A percentile compares a stretch with the other conserved stretches of the same genome.
phyloP scores from a whole-genome alignment of 2,888 invertebrate genomes.

The Acanthosepion lycidas region DNA sequence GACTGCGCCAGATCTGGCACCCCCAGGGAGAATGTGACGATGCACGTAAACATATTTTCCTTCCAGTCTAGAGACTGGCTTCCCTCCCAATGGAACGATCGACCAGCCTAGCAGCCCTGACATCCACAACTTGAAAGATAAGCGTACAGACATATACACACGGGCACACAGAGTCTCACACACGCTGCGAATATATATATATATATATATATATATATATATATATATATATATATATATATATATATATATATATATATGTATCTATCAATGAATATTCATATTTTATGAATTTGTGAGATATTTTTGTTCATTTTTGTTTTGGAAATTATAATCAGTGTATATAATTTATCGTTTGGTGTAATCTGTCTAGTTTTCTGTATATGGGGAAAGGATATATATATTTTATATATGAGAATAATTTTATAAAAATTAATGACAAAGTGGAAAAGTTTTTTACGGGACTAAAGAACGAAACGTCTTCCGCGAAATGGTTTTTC shows the following conservation, averaged over 20 bases:
- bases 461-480: too few relatives aligned
- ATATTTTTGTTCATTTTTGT: too few relatives aligned
- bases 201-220: background rate
- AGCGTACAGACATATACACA: background rate
- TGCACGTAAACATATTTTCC: conserved; percentile 1
- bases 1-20: background rate
- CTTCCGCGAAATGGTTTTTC: too few relatives aligned
- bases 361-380: too few relatives aligned
- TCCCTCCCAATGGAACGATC: background rate
- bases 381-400: too few relatives aligned
- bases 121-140: background rate
- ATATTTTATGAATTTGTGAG: background rate
- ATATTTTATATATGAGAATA: too few relatives aligned
- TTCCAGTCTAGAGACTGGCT: background rate
- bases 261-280: background rate
- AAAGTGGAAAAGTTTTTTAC: too few relatives aligned
- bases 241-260: background rate
- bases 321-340: too few relatives aligned
- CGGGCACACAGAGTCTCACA: background rate
- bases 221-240: background rate
- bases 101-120: background rate
- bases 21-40: background rate
- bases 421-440: too few relatives aligned
- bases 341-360: too few relatives aligned
- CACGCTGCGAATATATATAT: background rate